Percentiles rank a stretch among this genome's conserved stretches.
phyloP scores from a whole-genome alignment of 2,113 vertebrate species.

The Xenopus laevis region DNA sequence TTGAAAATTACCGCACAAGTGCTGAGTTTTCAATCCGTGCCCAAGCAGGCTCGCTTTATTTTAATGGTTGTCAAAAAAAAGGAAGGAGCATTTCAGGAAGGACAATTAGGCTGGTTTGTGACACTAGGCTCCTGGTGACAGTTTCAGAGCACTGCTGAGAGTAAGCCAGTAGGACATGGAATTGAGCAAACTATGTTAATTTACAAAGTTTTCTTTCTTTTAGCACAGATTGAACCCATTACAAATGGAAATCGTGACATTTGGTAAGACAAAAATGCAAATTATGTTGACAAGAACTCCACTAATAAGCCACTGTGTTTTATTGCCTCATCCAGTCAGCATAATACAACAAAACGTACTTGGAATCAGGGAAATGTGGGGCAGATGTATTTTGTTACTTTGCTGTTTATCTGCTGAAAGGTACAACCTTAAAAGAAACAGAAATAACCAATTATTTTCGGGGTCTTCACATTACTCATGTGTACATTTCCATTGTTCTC shows the following conservation, averaged over 20 bases:
- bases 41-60: slow-evolving; percentile 46
- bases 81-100: slow-evolving; percentile 53
- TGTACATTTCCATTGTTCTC: slow-evolving; percentile 69
- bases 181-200: slow-evolving; percentile 55
- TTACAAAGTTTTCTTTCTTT: slow-evolving; percentile 45
- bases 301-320: slow-evolving; percentile 27
- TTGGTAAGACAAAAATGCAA: slow-evolving; percentile 32
- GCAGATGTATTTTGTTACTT: slow-evolving; percentile 28
- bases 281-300: slow-evolving; percentile 36
- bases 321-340: background rate
- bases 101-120: slow-evolving; percentile 57
- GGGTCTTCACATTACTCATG: slow-evolving; percentile 53
- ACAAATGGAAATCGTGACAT: slow-evolving; percentile 34
- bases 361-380: slow-evolving; percentile 27
- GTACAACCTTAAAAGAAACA: slow-evolving; percentile 17
- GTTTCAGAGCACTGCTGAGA: slow-evolving; percentile 51
- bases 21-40: slow-evolving; percentile 49
- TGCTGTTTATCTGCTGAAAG: slow-evolving; percentile 38
- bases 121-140: slow-evolving; percentile 49
- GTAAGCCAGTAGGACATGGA: slow-evolving; percentile 55
- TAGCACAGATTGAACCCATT: slow-evolving; percentile 31
- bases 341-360: slow-evolving; percentile 13
- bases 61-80: slow-evolving; percentile 47
- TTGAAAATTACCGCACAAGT: slow-evolving; percentile 51
- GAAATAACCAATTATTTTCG: slow-evolving; percentile 54